A percentile compares a stretch with the other conserved stretches of the same genome.
phyloP scores from a whole-genome alignment of 2,113 vertebrate genomes.

The Lepus europaeus region DNA sequence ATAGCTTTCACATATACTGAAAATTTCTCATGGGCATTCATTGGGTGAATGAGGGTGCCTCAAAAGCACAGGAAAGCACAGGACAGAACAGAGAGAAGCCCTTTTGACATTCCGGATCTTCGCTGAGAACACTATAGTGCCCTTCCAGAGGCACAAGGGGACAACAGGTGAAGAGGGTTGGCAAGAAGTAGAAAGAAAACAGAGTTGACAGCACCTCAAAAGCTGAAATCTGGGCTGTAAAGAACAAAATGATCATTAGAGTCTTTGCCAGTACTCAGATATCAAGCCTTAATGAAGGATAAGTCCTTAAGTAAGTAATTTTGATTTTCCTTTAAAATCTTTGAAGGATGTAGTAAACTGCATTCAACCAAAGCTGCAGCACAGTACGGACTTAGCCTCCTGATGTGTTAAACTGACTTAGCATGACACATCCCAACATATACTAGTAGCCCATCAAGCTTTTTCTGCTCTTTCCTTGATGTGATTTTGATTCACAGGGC shows the following conservation, averaged over 20 bases:
- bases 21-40: not conserved
- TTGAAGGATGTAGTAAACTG: not conserved
- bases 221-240: not conserved
- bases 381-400: not conserved
- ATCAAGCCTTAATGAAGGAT: not conserved
- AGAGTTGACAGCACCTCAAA: not conserved
- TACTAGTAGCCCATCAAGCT: not conserved
- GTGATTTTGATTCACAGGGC: too few species aligned
- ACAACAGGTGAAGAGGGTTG: not conserved
- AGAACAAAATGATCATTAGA: not conserved
- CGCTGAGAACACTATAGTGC: not conserved
- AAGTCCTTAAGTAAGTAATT: not conserved
- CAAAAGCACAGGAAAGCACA: not conserved
- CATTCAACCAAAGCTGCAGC: not conserved
- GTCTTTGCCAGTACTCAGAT: not conserved
- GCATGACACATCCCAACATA: not conserved
- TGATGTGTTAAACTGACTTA: not conserved
- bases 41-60: not conserved
- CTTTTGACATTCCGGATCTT: not conserved
- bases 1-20: not conserved
- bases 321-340: not conserved
- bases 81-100: not conserved
- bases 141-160: not conserved
- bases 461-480: not conserved
- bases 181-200: slow-evolving; percentile 1